Base-by-base conservation (phyloP, 1,140 invertebrate genomes). In the Brachionus paranguensis region DNA sequence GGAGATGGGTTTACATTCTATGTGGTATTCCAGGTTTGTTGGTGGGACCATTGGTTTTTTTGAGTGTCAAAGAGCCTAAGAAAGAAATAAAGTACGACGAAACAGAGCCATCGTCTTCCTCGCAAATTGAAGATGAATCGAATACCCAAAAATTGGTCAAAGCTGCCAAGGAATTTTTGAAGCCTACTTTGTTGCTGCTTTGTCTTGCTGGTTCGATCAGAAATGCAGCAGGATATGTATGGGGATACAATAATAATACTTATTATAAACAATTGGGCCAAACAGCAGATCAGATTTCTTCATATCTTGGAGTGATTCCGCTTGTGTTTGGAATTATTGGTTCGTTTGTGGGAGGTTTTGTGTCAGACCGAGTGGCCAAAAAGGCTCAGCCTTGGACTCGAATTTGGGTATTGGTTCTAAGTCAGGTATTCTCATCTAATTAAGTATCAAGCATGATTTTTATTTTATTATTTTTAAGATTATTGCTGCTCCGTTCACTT, bases 361-460 rank as follows among this genome's bases (percentile, higher is more conserved):
- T 96, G 0, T 96, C 95, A 12, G 95, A 97, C 88, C 93, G 94
- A 88, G 92, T 96, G 84, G 95, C 96, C 0, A 93, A 93, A 20
- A 94, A 93, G 64, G 78, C 78, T 17, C 20, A 81, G 41, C 92
- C 96, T 6, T 91, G 93, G 85, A 95, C 95, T 0, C 90, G 95
- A 86, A 94, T 96, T 3, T 91, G 94, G 78, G 93, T 95, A 2
- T 90, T 97, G 37, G 93, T 94, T 2, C 88, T 94, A 3, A 96
- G 94, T 86, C 91, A 92, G 89, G 91, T 92, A 86, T 87, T 41
- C 47, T 7, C 33, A 7, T 37, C 0, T 37, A 6, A 37, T 37
- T 7, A 3, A 37, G 5, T 6, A 37, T 5, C 7, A 0, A 37
- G 6, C 4, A 7, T 37, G 4, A 33, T 70, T 33, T 27, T 37